A percentile compares a stretch with the other conserved stretches of the same genome.
Evolutionary conservation across 2,113 vertebrate genomes (phyloP).

Genomic region (Pangasianodon gigas): DNA sequence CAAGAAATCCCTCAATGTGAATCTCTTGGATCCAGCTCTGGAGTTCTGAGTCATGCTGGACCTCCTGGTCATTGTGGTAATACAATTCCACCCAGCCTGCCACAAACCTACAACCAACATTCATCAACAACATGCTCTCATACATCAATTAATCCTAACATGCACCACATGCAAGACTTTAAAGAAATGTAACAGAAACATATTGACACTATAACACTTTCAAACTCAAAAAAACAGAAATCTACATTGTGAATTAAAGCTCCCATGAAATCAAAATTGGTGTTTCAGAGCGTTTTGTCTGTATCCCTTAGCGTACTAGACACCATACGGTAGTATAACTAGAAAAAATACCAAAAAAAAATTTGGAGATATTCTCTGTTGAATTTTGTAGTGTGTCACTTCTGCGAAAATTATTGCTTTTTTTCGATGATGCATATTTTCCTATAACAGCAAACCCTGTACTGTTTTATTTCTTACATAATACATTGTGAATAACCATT

Average conservation of each 20-base stretch:
- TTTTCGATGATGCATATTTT: neutral
- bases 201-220: neutral
- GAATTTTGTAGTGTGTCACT: neutral
- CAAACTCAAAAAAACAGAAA: neutral
- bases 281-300: neutral
- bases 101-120: constrained; percentile 63
- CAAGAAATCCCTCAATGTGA: constrained; percentile 64
- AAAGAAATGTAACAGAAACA: neutral
- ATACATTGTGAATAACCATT: neutral
- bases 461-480: neutral
- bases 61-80: constrained; percentile 54
- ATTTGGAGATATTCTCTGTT: neutral
- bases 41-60: constrained; percentile 65
- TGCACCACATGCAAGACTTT: neutral
- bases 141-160: neutral
- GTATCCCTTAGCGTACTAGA: neutral
- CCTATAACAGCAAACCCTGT: neutral
- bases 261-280: neutral
- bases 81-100: constrained; percentile 58
- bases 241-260: neutral
- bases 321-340: too few species aligned
- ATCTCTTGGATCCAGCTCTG: constrained; percentile 70
- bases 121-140: neutral
- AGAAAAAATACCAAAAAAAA: neutral
- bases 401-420: neutral